phyloP scores from a whole-genome alignment of 1,140 invertebrate species.

The Sweltsa coloradensis region DNA sequence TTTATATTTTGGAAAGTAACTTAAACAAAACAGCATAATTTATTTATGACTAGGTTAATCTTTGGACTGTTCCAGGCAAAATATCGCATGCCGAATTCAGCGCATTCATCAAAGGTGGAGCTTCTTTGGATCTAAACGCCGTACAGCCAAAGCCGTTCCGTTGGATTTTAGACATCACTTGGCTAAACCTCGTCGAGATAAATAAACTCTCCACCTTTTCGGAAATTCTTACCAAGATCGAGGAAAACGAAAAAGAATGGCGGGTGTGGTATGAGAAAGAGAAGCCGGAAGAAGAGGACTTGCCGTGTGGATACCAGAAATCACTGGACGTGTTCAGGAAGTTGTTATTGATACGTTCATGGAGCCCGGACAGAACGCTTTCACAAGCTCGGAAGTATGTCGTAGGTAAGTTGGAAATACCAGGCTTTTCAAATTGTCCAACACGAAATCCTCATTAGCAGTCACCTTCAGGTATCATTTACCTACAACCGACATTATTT shows the following conservation, averaged over 20 bases:
- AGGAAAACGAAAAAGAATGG: slow-evolving; percentile 81
- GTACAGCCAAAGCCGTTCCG: slow-evolving; percentile 84
- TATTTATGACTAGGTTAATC: too few relatives aligned
- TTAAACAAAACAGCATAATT: too few relatives aligned
- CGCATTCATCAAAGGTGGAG: slow-evolving; percentile 92
- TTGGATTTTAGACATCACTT: slow-evolving; percentile 93
- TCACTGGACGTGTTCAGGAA: slow-evolving; percentile 81
- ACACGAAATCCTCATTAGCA: too few relatives aligned
- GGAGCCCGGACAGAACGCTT: slow-evolving; percentile 92
- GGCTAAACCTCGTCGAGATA: slow-evolving; percentile 93
- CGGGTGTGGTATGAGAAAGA: slow-evolving; percentile 89
- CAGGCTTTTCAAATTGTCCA: not conserved
- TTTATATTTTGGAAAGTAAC: too few relatives aligned
- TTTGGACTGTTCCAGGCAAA: slow-evolving; percentile 36
- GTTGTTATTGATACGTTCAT: slow-evolving; percentile 78
- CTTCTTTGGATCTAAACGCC: slow-evolving; percentile 86
- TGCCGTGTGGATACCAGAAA: slow-evolving; percentile 85
- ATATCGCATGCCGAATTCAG: slow-evolving; percentile 89
- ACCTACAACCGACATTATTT: too few relatives aligned
- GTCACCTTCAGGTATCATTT: too few relatives aligned
- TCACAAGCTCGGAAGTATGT: slow-evolving; percentile 87
- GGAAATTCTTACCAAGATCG: slow-evolving; percentile 72
- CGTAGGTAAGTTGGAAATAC: slow-evolving; percentile 38
- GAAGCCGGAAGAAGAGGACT: slow-evolving; percentile 78
- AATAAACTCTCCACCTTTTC: slow-evolving; percentile 75